Percentiles rank a stretch among this genome's conserved stretches.
Evolutionary conservation across 2,113 vertebrate species (phyloP).

Genomic region (Oreochromis tanganicae): DNA sequence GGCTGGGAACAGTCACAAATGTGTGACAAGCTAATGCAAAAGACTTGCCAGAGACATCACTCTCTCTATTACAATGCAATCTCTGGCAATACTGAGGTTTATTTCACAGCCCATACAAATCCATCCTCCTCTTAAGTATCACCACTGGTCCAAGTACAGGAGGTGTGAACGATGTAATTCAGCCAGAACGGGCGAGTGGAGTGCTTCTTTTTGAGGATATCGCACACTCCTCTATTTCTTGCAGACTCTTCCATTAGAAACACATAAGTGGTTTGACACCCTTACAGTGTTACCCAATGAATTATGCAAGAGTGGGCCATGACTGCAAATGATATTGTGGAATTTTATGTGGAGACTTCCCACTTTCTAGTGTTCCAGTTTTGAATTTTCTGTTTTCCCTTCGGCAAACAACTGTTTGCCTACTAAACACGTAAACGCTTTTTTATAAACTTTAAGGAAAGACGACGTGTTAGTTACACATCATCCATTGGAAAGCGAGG

Average conservation of each 20-base stretch:
- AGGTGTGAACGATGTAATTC: background rate
- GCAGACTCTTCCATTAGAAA: background rate
- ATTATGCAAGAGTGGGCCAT: slow-evolving; percentile 32
- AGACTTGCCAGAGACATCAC: background rate
- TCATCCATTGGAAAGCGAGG: background rate
- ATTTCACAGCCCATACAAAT: background rate
- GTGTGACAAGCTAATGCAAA: background rate
- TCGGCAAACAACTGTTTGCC: background rate
- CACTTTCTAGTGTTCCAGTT: slow-evolving; percentile 3
- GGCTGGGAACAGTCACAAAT: background rate
- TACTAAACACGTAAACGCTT: background rate
- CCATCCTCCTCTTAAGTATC: background rate
- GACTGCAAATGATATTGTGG: slow-evolving; percentile 18
- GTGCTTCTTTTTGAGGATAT: background rate
- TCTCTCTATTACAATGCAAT: background rate
- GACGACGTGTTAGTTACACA: background rate
- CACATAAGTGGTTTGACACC: slow-evolving; percentile 16
- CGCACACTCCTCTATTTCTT: background rate
- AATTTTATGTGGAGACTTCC: background rate
- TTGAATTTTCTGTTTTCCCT: background rate
- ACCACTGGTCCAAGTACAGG: background rate
- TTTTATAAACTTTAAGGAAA: background rate
- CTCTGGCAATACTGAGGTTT: background rate
- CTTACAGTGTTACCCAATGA: slow-evolving; percentile 18
- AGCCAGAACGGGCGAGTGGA: background rate